phyloP scores from a whole-genome alignment of 2,888 invertebrate genomes.

The Bombylius major region DNA sequence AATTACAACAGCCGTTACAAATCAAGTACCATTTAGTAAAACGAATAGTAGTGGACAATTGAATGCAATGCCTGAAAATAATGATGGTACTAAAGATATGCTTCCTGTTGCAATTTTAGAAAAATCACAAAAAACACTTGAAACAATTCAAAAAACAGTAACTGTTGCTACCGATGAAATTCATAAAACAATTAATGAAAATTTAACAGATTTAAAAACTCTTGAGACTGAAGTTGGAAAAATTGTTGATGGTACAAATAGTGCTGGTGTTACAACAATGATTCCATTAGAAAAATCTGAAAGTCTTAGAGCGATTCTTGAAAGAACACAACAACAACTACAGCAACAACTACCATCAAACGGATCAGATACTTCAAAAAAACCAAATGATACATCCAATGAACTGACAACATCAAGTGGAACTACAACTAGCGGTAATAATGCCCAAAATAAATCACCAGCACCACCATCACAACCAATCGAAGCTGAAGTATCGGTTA shows the following conservation, averaged over 20 bases:
- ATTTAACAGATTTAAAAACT: conserved; percentile 29
- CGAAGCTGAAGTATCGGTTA: conserved; percentile 32
- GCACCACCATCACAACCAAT: conserved; percentile 30
- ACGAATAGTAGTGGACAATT: conserved; percentile 13
- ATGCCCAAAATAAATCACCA: conserved; percentile 21
- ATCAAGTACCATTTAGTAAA: conserved; percentile 37
- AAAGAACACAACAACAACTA: conserved; percentile 16
- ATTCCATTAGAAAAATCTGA: conserved; percentile 20
- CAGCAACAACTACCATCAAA: conserved; percentile 2
- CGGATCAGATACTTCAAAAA: too few relatives aligned
- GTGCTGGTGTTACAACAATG: conserved; percentile 14
- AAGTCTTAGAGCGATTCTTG: conserved; percentile 24
- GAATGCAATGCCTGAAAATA: conserved; percentile 3
- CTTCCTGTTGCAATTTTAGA: conserved; percentile 25
- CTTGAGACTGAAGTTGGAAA: conserved; percentile 29
- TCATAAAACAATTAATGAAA: conserved; percentile 32
- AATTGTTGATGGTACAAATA: conserved; percentile 12
- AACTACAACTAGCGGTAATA: neutral
- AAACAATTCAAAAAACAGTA: conserved; percentile 29
- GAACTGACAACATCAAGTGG: neutral
- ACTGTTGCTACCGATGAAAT: conserved; percentile 31
- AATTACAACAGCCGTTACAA: conserved; percentile 43
- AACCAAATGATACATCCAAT: too few relatives aligned
- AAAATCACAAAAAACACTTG: conserved; percentile 28
- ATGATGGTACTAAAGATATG: conserved; percentile 14